Base-by-base conservation (phyloP, 1,140 invertebrate genomes). In the Drosophila pectinifera region DNA sequence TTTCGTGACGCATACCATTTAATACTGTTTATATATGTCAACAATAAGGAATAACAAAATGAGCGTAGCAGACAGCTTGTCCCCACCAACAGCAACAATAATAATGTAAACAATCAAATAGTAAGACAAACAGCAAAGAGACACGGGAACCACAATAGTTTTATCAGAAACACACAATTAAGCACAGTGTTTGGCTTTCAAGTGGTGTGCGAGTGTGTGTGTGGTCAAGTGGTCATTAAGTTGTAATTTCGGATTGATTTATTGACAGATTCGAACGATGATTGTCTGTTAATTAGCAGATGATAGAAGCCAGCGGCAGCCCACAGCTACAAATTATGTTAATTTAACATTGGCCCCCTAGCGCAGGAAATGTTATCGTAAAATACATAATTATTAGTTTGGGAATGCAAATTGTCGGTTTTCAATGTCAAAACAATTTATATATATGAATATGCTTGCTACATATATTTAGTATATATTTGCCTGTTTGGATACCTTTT, bases 11-110 rank as follows among this genome's bases (percentile, higher is more conserved):
- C 36, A 48, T 20, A 61, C 56, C 59, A 61, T 76, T 80, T 81
- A 56, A 41, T 78, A 58, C 43, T 57, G 72, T 80, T 80, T 80
- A 54, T 81, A 77, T 67, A 70, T 51, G 48, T 51, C 78, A 36
- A 48, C 62, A 42, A 75, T 41, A 57, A 43, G 26, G 62, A 58
- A 59, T 34, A 57, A 49, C 54, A 79, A 62, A 43, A 64, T 74
- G 49, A 62, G 46, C 61, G 18, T 55, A 57, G 48, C 73, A 82
- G 79, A 82, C 79, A 68, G 78, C 79, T 34, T 81, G 79, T 82
- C 79, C 68, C 79, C 22, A 34, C 48, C 48, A 11, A 20, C 16
- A 31, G 34, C 28, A 51, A 16, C 38, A 41, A 51, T 16, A 34
- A 13, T 18, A 46, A 62, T 58, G 73, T 81, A 78, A 81, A 81